These are phyloP conservation scores for Macrotus californicus DNA, from an alignment of 2,113 vertebrate genomes.

Conservation along the genomic window DNA sequence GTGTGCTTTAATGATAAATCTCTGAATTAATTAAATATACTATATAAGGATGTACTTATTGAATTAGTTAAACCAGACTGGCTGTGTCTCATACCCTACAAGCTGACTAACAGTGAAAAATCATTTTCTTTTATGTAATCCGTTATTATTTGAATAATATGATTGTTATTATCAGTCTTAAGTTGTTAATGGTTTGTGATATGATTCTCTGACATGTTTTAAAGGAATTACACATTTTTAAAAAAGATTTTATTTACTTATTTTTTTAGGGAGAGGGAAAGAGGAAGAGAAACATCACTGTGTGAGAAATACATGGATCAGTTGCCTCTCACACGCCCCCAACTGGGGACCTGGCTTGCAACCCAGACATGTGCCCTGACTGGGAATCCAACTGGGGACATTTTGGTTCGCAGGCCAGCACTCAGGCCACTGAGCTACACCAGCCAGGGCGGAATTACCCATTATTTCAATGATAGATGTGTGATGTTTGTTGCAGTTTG, in stretches of 20 bases:
- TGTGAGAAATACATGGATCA: too few species aligned
- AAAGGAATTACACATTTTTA: neutral
- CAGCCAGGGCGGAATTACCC: neutral
- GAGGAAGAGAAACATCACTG: too few species aligned
- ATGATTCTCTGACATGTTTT: neutral
- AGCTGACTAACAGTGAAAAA: neutral
- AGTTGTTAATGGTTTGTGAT: neutral
- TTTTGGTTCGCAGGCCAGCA: too few species aligned
- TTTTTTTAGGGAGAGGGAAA: too few species aligned
- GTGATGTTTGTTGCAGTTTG: neutral
- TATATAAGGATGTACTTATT: neutral
- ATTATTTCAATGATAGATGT: neutral
- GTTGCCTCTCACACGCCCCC: too few species aligned
- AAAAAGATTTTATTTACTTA: too few species aligned
- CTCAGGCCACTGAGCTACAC: too few species aligned
- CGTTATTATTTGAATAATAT: neutral
- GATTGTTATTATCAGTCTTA: neutral
- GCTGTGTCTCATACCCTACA: neutral
- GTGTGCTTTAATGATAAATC: neutral
- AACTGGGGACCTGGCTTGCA: too few species aligned
- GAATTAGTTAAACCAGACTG: neutral
- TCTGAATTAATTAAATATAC: neutral
- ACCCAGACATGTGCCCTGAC: too few species aligned
- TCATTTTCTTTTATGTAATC: neutral
- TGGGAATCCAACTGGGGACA: too few species aligned